Base-by-base conservation (phyloP, 1,140 invertebrate species). In the Zaprionus ghesquierei region DNA sequence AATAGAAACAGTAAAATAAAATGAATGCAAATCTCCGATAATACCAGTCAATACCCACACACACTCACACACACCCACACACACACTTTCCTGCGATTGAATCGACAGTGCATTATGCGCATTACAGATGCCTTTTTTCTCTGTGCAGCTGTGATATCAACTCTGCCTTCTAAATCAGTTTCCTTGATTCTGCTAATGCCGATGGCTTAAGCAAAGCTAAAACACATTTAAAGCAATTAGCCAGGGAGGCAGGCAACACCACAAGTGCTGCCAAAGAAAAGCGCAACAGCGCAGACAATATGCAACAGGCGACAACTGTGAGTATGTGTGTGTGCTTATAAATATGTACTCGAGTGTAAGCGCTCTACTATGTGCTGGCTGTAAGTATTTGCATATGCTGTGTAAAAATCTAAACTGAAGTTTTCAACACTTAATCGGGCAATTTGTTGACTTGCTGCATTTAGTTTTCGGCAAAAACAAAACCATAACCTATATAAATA, bases 221-320 rank as follows among this genome's bases (percentile, higher is more conserved):
- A 86, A 87, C 78, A 66, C 81, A 86, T 86, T 86, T 87, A 76
- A 81, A 76, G 75, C 79, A 87, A 86, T 86, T 86, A 87, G 81
- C 81, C 65, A 61, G 75, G 69, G n/a, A n/a, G n/a, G n/a, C n/a
- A n/a, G n/a, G n/a, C n/a, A n/a, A n/a, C 78, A 58, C 68, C 75
- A 50, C 20, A 27, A 50, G 8, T 20, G 18, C 9, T 46, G 60
- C 58, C 62, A 38, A 55, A 22, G 53, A 29, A 41, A 65, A 55
- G 54, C 59, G 53, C 44, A 68, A 65, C 20, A 41, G 46, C 41
- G 2, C 15, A 46, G 41, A 35, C 35, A 15, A n/a, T 5, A 38
- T n/a, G 35, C n/a, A 41, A 41, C 35, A 41, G 35, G 35, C 35
- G 0, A 6, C 1, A 41, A 15, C n/a, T 15, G 35, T n/a, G n/a